Evolutionary conservation across 2,888 invertebrate genomes (phyloP), one percentile per base, ranked within the genome.

Genomic region (Cerastis leucographa): DNA sequence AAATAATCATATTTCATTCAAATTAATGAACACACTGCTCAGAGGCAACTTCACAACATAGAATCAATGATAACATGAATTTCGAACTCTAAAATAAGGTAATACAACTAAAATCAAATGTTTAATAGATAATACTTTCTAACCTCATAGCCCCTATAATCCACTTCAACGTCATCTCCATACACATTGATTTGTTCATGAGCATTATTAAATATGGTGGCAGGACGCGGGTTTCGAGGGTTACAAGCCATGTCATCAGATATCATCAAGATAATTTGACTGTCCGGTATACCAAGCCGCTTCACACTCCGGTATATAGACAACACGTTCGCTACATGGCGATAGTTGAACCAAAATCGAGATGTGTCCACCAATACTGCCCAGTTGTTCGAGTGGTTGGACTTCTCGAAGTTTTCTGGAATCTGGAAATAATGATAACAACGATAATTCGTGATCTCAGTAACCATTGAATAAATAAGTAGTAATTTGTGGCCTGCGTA

Each of bases 241-340:
- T 99, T 99, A 92, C 99, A 99, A 0, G 99, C 99, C 99, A 99
- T 99, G 92, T 99, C 99, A 95, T 99, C 99, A 2, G 99, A 99
- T 85, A 99, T 98, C 99, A 99, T 99, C 74, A 99, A 95, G 85
- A 99, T 99, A 75, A 99, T 99, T 94, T 99, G 99, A 76, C 98
- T 98, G 94, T 99, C 99, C 0, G 99, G 99, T 88, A 99, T 99
- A n/a, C 99, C 99, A 7, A 99, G 97, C 25, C 99, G 97, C 95
- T 99, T 99, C 0, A 99, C 99, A 92, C 99, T 99, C 19, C 99
- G 97, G 93, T 99, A 99, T 83, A 99, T 99, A 0, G 99, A 99
- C 29, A 99, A 95, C 0, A 99, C 99, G 94, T 99, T 99, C 7
- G 99, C 99, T 49, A 99, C 99, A 97, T 99, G 99, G 11, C 99